Base-by-base conservation (phyloP, 1,140 invertebrate genomes). In the Agraylea sexmaculata region DNA sequence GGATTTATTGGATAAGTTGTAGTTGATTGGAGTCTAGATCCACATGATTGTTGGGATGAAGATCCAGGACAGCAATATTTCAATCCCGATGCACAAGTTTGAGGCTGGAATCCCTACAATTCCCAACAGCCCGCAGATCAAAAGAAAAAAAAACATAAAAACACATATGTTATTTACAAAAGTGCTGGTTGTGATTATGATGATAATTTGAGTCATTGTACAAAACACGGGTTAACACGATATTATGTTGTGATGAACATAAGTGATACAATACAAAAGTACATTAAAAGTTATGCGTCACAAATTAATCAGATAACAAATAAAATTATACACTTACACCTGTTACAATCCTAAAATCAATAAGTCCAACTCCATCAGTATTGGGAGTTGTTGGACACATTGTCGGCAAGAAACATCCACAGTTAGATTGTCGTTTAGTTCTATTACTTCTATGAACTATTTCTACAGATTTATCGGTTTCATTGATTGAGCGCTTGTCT, bases 341-440 rank as follows among this genome's bases (percentile, higher is more conserved):
- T 43, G 69, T 74, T 2, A 77, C 74, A 15, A 77, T 76, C 45
- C 75, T 60, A 45, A 76, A 60, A 44, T 77, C 74, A 11, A 77
- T 66, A 37, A 67, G 58, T 4, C 68, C 66, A 30, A 60, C 62
- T 22, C 68, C 69, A 45, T 60, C 57, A 15, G 51, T 56, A 20
- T 45, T 49, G 20, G 43, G 43, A 12, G 39, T 37, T 15, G 36
- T 43, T 7, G 52, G 44, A 46, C 65, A 68, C n/a, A 57, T 60
- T 15, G 60, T 56, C n/a, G 58, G 30, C 4, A 57, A 34, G 4
- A 65, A 60, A 51, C 65, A 68, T 19, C 42, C 53, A 39, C 63
- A 66, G 25, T 29, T 37, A 6, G 30, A 21, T 21, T 50, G 47
- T 11, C 47, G 28, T 32, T 30, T n/a, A n/a, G n/a, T n/a, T n/a